Evolutionary conservation across 2,113 vertebrate genomes (phyloP).

Genomic region (Etheostoma cragini): DNA sequence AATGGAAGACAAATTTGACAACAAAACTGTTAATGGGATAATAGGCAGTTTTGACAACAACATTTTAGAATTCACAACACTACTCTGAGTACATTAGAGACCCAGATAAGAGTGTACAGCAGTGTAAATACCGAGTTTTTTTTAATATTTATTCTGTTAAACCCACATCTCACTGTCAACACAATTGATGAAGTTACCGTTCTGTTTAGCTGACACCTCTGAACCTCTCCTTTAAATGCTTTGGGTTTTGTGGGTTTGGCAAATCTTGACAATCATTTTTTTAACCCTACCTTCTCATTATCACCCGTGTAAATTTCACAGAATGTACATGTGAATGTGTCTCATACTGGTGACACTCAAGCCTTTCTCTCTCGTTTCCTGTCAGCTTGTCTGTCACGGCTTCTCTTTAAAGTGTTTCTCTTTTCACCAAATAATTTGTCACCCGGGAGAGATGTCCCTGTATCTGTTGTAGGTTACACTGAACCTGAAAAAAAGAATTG

Average conservation of each 20-base stretch:
- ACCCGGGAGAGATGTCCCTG: slow-evolving; percentile 27
- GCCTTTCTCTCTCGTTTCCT: slow-evolving; percentile 17
- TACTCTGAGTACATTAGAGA: slow-evolving; percentile 9
- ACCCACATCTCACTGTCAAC: slow-evolving; percentile 24
- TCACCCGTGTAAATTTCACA: neutral
- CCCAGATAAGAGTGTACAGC: neutral
- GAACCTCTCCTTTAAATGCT: neutral
- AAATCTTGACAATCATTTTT: slow-evolving; percentile 11
- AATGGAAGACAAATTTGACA: slow-evolving; percentile 8
- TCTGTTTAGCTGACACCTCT: slow-evolving; percentile 22
- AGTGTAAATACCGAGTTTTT: slow-evolving; percentile 1
- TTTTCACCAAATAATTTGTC: slow-evolving; percentile 6
- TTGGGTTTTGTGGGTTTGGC: slow-evolving; percentile 1
- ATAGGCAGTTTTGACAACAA: slow-evolving; percentile 27
- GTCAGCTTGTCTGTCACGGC: slow-evolving; percentile 9
- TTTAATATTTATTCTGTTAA: slow-evolving; percentile 16
- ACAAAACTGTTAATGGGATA: slow-evolving; percentile 21
- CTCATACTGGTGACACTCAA: neutral
- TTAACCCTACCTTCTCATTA: neutral
- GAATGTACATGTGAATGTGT: neutral
- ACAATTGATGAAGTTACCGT: slow-evolving; percentile 13
- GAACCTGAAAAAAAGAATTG: slow-evolving; percentile 8
- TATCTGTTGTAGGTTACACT: slow-evolving; percentile 30
- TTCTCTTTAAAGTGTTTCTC: slow-evolving; percentile 27
- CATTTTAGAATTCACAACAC: neutral